Evolutionary conservation across 2,797 vertebrate species (phyloP).

Genomic region (Lemur catta): DNA sequence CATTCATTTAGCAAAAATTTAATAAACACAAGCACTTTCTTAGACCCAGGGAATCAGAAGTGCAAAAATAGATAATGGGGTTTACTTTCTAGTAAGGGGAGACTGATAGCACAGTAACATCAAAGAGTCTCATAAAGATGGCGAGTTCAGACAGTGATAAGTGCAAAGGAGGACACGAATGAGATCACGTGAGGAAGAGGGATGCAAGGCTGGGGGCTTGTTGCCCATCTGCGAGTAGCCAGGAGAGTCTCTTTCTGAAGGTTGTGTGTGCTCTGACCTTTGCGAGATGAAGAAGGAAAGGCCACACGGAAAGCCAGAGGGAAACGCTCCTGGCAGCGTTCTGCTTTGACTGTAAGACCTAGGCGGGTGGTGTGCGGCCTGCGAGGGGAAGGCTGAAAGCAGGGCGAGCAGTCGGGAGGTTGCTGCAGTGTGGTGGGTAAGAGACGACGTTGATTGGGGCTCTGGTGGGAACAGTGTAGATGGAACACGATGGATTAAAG

Average conservation of each 20-base stretch:
- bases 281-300: not conserved
- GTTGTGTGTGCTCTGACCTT: not conserved
- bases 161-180: not conserved
- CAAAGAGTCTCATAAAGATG: not conserved
- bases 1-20: not conserved
- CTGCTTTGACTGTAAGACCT: not conserved
- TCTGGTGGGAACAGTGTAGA: not conserved
- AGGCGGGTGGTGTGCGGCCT: not conserved
- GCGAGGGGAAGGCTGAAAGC: not conserved
- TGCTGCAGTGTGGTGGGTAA: not conserved
- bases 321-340: not conserved
- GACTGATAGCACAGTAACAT: not conserved
- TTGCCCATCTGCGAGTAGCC: not conserved
- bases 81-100: not conserved
- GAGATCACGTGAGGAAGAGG: no score
- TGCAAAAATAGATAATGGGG: not conserved
- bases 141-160: not conserved
- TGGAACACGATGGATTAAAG: not conserved
- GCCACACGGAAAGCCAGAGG: not conserved
- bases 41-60: not conserved
- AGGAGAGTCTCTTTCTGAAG: not conserved
- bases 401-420: not conserved
- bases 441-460: not conserved
- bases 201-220: accelerated
- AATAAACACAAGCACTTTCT: not conserved